Evolutionary conservation across 2,888 invertebrate species (phyloP).

Genomic region (Epirrhoe alternata): DNA sequence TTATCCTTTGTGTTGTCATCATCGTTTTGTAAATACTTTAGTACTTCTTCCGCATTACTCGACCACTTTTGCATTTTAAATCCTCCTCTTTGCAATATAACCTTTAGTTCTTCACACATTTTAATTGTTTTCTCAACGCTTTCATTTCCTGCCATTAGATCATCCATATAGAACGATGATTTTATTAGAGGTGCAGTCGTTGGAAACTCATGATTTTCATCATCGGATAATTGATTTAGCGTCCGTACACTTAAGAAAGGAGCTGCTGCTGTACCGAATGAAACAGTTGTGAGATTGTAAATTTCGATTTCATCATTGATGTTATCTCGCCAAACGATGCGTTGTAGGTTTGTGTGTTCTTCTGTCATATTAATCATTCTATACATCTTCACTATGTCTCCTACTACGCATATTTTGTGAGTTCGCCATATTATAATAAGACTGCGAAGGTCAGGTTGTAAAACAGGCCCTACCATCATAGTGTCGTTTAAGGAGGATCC

Average conservation of each 20-base stretch:
- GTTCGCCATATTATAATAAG: no score
- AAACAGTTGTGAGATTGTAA: conserved; percentile 3
- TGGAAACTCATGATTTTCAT: conserved; percentile 18
- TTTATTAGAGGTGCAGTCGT: neutral
- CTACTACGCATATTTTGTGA: neutral
- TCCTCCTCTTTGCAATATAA: neutral
- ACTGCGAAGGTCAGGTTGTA: no score
- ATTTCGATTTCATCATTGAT: conserved; percentile 6
- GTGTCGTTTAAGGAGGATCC: no score
- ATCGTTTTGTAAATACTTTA: neutral
- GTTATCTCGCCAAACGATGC: conserved; percentile 4
- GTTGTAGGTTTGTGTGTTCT: neutral
- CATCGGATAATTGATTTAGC: neutral
- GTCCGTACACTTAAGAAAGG: conserved; percentile 15
- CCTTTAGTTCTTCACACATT: neutral
- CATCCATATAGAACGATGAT: neutral
- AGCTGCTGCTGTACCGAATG: conserved; percentile 14
- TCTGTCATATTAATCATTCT: neutral
- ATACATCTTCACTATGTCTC: neutral
- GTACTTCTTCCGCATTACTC: neutral
- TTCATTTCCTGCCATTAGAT: neutral
- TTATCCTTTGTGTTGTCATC: conserved; percentile 20
- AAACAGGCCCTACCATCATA: no score
- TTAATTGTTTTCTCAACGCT: neutral
- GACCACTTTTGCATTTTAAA: neutral